Evolutionary conservation across 2,888 invertebrate genomes (phyloP).

Genomic region (Dioctria rufipes): DNA sequence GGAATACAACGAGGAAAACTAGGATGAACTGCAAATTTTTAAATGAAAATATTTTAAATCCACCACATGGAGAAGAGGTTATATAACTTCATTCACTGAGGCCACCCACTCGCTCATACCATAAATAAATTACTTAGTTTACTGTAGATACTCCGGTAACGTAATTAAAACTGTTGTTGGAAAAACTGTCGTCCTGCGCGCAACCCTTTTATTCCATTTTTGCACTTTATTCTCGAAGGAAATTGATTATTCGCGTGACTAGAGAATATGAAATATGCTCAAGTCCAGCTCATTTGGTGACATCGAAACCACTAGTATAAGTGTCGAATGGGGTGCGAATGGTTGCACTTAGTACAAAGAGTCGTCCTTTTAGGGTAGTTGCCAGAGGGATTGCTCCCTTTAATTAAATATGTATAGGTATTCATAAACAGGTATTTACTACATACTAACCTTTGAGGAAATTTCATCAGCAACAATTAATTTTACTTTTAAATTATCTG

Average conservation of each 20-base stretch:
- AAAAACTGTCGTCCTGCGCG: conserved; percentile 20
- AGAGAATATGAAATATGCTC: conserved; percentile 19
- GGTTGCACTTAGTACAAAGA: conserved; percentile 33
- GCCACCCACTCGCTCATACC: background rate
- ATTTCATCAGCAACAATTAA: too few species aligned
- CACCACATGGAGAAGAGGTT: too few species aligned
- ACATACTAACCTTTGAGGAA: too few species aligned
- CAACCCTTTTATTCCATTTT: conserved; percentile 44
- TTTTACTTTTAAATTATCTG: too few species aligned
- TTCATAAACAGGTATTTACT: too few species aligned
- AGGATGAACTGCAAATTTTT: too few species aligned
- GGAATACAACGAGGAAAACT: too few species aligned
- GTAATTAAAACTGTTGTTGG: conserved; percentile 39
- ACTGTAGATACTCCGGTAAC: background rate
- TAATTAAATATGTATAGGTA: too few species aligned
- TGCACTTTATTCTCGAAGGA: conserved; percentile 29
- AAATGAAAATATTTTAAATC: too few species aligned
- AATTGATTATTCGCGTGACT: conserved; percentile 46
- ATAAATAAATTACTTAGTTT: background rate
- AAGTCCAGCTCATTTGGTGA: background rate
- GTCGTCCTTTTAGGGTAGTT: too few species aligned
- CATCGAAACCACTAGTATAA: conserved; percentile 23
- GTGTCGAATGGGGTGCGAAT: conserved; percentile 44
- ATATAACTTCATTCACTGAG: too few species aligned
- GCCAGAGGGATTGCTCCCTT: too few species aligned